Evolutionary conservation across 2,113 vertebrate species (phyloP), one percentile per base, ranked within the genome.

Genomic region (Hipposideros armiger): DNA sequence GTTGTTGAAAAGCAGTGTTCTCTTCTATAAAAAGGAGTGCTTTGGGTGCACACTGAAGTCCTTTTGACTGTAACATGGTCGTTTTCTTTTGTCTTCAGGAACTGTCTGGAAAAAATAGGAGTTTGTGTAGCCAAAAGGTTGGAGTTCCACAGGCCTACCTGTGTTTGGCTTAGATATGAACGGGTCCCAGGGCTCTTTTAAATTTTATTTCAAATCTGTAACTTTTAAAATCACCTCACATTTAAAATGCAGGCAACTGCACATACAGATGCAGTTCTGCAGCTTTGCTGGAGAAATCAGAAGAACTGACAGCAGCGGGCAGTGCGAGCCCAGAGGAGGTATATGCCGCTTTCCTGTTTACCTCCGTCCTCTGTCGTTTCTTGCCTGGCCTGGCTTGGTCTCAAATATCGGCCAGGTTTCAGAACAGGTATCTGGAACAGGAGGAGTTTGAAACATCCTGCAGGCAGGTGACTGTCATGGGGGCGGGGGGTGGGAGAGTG

Each of bases 401-500:
- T 54, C 19, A 50, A 66, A 15, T 28, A 5, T 22, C 3, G 1
- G 22, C 40, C 14, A 58, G 26, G 15, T 19, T 69, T 81, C 42
- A n/a, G 70, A 85, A 60, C 20, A n/a, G 4, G 3, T n/a, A 1
- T 10, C 22, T 58, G 11, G 32, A 60, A 11, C 5, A 40, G 70
- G 42, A 92, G 28, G 42, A 16, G 14, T 52, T 42, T 45, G 66
- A 11, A 19, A 11, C 58, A 60, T 45, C 28, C 32, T 32, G 6
- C 72, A 76, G 60, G 58, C 11, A 20, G 42, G 60, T 19, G 94
- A 47, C 52, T 36, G 45, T 54, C 11, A 1, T 2, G n/a, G 15
- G 40, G 8, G 19, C 11, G 2, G 45, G n/a, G 22, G 1, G 0
- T 1, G 2, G 36, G 15, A 64, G 7, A 14, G 28, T 40, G n/a